Conservation (phyloP, 2,113 vertebrate genomes). For the Pelobates fuscus region DNA sequence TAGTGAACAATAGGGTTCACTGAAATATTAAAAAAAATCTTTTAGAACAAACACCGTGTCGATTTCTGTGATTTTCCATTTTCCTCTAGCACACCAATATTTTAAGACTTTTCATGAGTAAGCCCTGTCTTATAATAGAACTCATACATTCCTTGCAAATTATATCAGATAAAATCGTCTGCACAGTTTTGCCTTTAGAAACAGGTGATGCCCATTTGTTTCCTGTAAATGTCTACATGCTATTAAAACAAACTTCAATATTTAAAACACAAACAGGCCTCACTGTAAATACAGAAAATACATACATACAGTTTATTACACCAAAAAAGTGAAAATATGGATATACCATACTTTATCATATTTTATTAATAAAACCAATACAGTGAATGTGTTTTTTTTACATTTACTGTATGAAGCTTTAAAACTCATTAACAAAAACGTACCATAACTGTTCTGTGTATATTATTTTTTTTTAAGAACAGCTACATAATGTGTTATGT, state of each 20-base stretch:
- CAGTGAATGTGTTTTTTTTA: not conserved
- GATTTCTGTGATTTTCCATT: too few relatives aligned
- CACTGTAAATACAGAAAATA: too few relatives aligned
- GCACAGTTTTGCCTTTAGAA: not conserved
- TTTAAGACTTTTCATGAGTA: constrained; percentile 8
- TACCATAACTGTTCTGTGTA: too few relatives aligned
- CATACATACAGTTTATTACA: too few relatives aligned
- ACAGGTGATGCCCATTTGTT: constrained; percentile 13
- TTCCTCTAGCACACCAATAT: not conserved
- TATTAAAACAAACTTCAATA: not conserved
- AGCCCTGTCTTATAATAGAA: constrained; percentile 15
- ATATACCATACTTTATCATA: not conserved
- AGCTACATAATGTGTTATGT: not conserved
- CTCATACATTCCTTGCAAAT: not conserved
- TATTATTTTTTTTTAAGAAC: not conserved
- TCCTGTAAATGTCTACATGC: not conserved
- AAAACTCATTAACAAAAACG: too few relatives aligned
- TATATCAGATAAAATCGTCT: constrained; percentile 5
- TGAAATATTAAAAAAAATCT: too few relatives aligned
- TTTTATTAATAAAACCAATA: not conserved
- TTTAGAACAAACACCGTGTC: too few relatives aligned
- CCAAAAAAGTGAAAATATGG: too few relatives aligned
- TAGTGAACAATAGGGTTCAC: too few relatives aligned
- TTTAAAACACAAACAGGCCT: not conserved
- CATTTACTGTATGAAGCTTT: too few relatives aligned